phyloP scores from a whole-genome alignment of 2,797 vertebrate genomes.

The Arnoldichthys spilopterus region DNA sequence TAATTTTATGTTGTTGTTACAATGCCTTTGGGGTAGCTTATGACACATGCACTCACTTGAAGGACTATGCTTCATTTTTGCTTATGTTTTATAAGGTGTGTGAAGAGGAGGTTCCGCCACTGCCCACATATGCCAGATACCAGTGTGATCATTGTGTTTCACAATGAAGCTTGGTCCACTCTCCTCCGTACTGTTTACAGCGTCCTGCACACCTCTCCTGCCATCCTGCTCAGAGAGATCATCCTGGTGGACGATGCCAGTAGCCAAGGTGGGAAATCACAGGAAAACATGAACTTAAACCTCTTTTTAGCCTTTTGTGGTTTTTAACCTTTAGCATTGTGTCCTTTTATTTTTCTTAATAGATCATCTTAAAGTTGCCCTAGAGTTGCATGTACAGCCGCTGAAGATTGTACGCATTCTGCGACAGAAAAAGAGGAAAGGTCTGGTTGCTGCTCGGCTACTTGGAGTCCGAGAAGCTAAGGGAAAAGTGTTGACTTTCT shows the following conservation, averaged over 20 bases:
- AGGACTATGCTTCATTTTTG: not conserved
- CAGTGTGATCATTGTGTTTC: constrained; percentile 86
- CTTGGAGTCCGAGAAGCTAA: constrained; percentile 80
- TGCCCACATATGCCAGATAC: constrained; percentile 81
- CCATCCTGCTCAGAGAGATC: constrained; percentile 80
- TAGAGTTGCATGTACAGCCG: constrained; percentile 76
- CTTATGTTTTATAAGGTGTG: constrained; percentile 70
- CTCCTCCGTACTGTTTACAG: constrained; percentile 85
- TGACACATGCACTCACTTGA: too few relatives aligned
- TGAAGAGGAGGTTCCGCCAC: constrained; percentile 79
- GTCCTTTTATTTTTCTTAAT: constrained; percentile 3
- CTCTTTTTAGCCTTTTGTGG: not conserved
- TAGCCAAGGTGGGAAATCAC: constrained; percentile 73
- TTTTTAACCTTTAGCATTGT: not conserved
- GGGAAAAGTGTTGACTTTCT: constrained; percentile 87
- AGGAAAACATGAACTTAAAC: not conserved
- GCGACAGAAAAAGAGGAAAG: constrained; percentile 79
- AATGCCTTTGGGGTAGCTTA: too few relatives aligned
- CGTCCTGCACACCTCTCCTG: constrained; percentile 80
- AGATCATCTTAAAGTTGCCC: constrained; percentile 78
- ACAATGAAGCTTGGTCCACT: constrained; percentile 86
- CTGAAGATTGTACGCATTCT: constrained; percentile 80
- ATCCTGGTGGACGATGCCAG: constrained; percentile 87
- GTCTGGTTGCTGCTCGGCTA: constrained; percentile 81
- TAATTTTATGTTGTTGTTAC: too few relatives aligned